Base-by-base conservation (phyloP, 2,797 vertebrate species). In the Sylvia borin region DNA sequence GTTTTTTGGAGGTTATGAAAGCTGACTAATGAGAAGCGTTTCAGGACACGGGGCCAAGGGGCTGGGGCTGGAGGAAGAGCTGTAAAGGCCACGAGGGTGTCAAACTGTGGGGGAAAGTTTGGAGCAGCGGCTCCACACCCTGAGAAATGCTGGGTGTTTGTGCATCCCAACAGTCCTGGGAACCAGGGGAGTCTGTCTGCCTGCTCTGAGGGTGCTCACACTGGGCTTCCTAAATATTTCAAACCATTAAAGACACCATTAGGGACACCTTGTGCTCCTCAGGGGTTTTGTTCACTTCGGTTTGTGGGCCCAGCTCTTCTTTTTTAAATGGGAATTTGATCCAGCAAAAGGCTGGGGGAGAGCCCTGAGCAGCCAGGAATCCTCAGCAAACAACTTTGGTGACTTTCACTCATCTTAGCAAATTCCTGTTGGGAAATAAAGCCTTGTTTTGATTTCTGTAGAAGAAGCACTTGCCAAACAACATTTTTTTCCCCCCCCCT, bases 1-100 rank as follows among this genome's bases (percentile, higher is more conserved):
- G 19, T 47, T 87, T 87, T n/a, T 18, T 67, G 94, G 93, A 95
- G 95, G 92, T 96, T 96, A 92, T 84, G 95, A 93, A 95, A 97
- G 95, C 95, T 97, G 91, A 58, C 77, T 85, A 81, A 94, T 40
- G 93, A 94, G 94, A 92, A 92, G 77, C 91, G 83, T 40, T 53
- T 88, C 1, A 1, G 85, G 87, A 90, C 7, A 2, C 18, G 0
- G 34, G 21, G 88, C 93, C 93, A 89, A 54, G 5, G 13, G 88
- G 38, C 16, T 62, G 2, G 5, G 55, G 29, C 79, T 67, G 76
- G 16, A 85, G 90, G 93, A 94, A 92, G 93, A 91, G 76, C 76
- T 36, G 43, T 9, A 54, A 84, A 61, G 42, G 94, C 55, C 72
- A 80, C 0, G 7, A 77, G 73, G 62, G 43, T 61, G 58, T 45